Base-by-base conservation (phyloP, 2,113 vertebrate species). In the Alces alces region DNA sequence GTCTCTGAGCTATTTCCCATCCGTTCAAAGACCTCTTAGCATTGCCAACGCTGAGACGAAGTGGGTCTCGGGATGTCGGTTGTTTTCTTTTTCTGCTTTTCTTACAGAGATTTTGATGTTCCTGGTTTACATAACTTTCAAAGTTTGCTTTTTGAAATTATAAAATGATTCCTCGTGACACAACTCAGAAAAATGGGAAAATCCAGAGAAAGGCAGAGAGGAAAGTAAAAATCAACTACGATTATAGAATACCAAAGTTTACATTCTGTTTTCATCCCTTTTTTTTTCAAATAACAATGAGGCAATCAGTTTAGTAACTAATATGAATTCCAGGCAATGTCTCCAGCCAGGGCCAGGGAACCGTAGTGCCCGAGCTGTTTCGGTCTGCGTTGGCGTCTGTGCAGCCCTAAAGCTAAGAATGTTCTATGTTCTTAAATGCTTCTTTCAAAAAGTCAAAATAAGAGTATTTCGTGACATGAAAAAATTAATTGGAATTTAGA, bases 1-100 rank as follows among this genome's bases (percentile, higher is more conserved):
- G 92, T 89, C 95, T 93, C 98, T 92, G 92, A 86, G 83, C 94
- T 92, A 16, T 50, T 64, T 93, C 0, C 64, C 82, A 30, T 1
- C 0, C 82, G 80, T 78, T 50, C 90, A 66, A 93, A 86, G 28
- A 12, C 17, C 30, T 50, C 25, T 13, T 25, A 4, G 4, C 2
- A 3, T 21, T 76, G 5, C 30, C 28, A 19, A 4, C 33, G 7
- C 45, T 2, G 27, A 85, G 39, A 23, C 7, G 4, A 36, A 30
- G 4, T 15, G 4, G 30, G 7, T 58, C 23, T 58, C 14, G 4
- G 4, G 3, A 70, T 39, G 39, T 3, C 13, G 2, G 16, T 1
- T 23, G 17, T 54, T 66, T 23, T 30, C 50, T 89, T 39, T 61
- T n/a, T 45, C 73, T 80, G 25, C 39, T 78, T 57, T 88, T 43